Evolutionary conservation across 2,797 vertebrate genomes (phyloP).

Genomic region (Melanotaenia nigrans): DNA sequence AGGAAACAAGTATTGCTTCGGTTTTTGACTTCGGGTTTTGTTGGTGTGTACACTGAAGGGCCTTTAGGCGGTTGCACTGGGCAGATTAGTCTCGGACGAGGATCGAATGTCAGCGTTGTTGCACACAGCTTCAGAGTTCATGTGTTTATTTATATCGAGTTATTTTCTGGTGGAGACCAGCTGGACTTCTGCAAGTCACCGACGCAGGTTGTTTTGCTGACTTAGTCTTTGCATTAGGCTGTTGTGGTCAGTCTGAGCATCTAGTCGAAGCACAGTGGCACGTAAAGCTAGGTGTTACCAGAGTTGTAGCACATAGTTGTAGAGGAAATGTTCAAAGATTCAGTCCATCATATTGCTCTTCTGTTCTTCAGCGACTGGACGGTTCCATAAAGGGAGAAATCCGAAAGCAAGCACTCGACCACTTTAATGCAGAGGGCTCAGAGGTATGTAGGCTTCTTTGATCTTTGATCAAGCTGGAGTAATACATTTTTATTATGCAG

Average conservation of each 20-base stretch:
- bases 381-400: constrained; percentile 99
- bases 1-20: background rate
- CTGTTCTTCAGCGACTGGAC: constrained; percentile 89
- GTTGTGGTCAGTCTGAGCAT: constrained; percentile 15
- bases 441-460: constrained; percentile 85
- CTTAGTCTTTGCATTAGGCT: constrained; percentile 9
- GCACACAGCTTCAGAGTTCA: constrained; percentile 56
- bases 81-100: constrained; percentile 39
- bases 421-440: constrained; percentile 99
- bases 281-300: constrained; percentile 19
- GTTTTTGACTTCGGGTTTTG: constrained; percentile 23
- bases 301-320: background rate
- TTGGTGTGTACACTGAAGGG: constrained; percentile 33
- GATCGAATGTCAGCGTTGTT: constrained; percentile 69
- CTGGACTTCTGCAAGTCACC: constrained; percentile 47
- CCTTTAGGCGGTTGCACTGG: constrained; percentile 18
- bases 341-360: constrained; percentile 18
- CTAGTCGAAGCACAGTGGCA: background rate
- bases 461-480: background rate
- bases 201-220: constrained; percentile 46
- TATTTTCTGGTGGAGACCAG: constrained; percentile 79
- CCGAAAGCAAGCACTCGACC: constrained; percentile 97
- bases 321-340: constrained; percentile 17
- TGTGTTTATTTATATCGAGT: constrained; percentile 89
- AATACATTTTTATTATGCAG: background rate